Conservation (phyloP, 2,113 vertebrate species). For the Stictonetta naevosa region DNA sequence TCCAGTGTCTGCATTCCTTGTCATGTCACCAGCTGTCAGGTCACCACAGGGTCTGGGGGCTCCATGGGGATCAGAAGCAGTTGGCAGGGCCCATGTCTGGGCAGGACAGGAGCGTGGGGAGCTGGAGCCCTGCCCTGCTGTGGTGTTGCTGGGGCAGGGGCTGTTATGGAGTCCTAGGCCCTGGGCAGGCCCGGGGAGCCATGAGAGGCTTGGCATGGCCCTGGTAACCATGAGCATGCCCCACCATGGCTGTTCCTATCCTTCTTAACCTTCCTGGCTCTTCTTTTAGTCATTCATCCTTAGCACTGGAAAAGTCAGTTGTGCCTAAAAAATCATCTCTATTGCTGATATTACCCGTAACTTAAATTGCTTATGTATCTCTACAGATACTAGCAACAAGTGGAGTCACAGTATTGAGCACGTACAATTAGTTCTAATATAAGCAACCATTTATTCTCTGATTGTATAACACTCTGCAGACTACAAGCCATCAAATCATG, state of each 20-base stretch:
- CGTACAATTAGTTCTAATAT: background rate
- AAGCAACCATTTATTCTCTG: background rate
- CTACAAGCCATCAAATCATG: background rate
- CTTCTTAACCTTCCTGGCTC: background rate
- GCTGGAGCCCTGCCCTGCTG: background rate
- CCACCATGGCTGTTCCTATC: rapidly evolving
- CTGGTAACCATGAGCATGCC: too few relatives aligned
- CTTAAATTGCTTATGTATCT: background rate
- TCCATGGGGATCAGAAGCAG: too few relatives aligned
- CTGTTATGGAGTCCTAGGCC: background rate
- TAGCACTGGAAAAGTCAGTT: background rate
- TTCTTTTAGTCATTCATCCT: background rate
- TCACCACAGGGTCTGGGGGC: rapidly evolving
- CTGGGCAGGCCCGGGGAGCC: rapidly evolving
- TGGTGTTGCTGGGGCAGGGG: too few relatives aligned
- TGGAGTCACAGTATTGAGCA: background rate
- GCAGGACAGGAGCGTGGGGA: background rate
- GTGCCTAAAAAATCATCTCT: background rate
- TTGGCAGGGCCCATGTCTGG: rapidly evolving
- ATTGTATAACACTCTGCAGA: background rate
- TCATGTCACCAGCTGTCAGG: too few relatives aligned
- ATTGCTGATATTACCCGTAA: background rate
- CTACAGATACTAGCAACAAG: background rate
- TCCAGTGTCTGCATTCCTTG: rapidly evolving
- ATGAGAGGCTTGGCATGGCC: rapidly evolving